Evolutionary conservation across 1,140 invertebrate species (phyloP), one percentile per base, ranked within the genome.

Genomic region (Tetraneura akinire): DNA sequence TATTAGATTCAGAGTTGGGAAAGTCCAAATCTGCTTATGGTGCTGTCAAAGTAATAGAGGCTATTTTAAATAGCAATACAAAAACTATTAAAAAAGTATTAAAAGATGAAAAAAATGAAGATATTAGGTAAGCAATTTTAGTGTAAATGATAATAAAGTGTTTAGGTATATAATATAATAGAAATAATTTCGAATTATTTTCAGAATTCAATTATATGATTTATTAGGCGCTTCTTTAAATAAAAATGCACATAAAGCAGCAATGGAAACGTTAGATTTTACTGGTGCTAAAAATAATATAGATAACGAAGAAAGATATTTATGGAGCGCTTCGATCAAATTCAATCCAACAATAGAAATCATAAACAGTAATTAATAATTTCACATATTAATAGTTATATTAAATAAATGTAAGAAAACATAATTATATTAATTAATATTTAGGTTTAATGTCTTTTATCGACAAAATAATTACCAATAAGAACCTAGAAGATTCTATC

Each of bases 151-250:
- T n/a, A n/a, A n/a, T 11, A 10, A 18, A 26, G n/a, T 45, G 16
- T 21, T 6, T 6, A 9, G 9, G 3, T 47, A 45, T 47, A 10
- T 66, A 66, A n/a, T n/a, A n/a, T n/a, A n/a, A n/a, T n/a, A n/a
- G n/a, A 42, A 8, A 60, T 21, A 1, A 37, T 60, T 80, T 81
- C 11, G 3, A 47, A 60, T 81, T 73, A 51, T 81, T 37, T 21
- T 37, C 81, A 91, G 89, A 80, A 85, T 87, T 6, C 92, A 92
- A 83, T 82, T 94, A 1, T 86, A 90, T 13, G 92, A 94, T 85
- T 83, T 93, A 1, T 84, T 92, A 18, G 92, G 91, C 1, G 90
- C 91, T 2, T 87, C 90, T 0, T 91, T 92, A 83, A 93, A 92
- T 0, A 81, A 86, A 14, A 87, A 88, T 8, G 87, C 91, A 0